Evolutionary conservation across 1,140 invertebrate genomes (phyloP), one percentile per base, ranked within the genome.

Genomic region (Bombus affinis): DNA sequence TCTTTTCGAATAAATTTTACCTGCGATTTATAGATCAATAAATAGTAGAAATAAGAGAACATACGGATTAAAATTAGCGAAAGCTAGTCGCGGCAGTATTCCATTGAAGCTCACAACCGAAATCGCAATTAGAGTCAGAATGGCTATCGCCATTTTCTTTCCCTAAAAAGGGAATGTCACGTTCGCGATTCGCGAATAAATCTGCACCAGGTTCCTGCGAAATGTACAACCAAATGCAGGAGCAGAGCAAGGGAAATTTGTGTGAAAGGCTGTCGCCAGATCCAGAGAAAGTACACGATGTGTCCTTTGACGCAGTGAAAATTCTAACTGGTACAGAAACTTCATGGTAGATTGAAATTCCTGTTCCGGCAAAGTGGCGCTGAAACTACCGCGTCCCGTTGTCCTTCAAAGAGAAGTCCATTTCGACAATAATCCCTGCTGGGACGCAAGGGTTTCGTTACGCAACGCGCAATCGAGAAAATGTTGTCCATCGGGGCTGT

Each of bases 261-360:
- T 12, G 35, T n/a, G 42, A 79, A 79, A 79, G 76, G 76, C 22
- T 66, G n/a, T 79, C 39, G 62, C 22, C n/a, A 32, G 62, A 22
- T 25, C 18, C 76, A 65, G 76, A 79, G 39, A 65, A 79, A 79
- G 76, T 65, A 13, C 39, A 35, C 42, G 39, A 66, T 66, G 76
- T 79, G 42, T 81, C 78, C 66, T 81, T 81, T 81, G 78, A 71
- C 78, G 37, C 78, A 81, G 35, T 71, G 78, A 81, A 81, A 81
- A 81, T 70, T 66, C 32, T 57, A 22, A 44, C 35, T 18, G 44
- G 42, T 57, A 15, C 35, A 39, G 78, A 57, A 81, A 71, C 78
- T 81, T 81, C 47, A 71, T 35, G 66, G 44, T 68, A 70, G 78
- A 81, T 81, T 81, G 78, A 81, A 81, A 81, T 81, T 81, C 78